phyloP scores from a whole-genome alignment of 2,797 vertebrate species.

The Leptoclinus maculatus region DNA sequence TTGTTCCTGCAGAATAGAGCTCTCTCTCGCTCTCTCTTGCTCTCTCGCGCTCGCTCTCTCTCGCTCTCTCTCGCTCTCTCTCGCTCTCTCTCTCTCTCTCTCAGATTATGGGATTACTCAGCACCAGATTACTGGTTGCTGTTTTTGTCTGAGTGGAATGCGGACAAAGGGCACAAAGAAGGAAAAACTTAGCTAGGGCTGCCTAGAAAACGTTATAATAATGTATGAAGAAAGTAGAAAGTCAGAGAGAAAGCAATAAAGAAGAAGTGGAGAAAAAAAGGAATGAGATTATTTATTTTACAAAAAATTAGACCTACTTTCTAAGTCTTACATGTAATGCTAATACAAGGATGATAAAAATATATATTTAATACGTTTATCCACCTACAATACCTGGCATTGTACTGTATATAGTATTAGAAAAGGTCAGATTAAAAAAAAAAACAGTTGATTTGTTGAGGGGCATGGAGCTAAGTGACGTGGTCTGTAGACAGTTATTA shows the following conservation, averaged over 20 bases:
- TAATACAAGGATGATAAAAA: neutral
- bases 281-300: too few relatives aligned
- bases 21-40: too few relatives aligned
- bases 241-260: neutral
- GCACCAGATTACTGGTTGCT: slow-evolving; percentile 61
- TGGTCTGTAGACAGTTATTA: slow-evolving; percentile 50
- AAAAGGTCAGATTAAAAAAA: neutral
- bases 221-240: neutral
- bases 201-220: neutral
- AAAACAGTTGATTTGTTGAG: slow-evolving; percentile 53
- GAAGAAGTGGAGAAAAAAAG: neutral
- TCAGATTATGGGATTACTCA: slow-evolving; percentile 71
- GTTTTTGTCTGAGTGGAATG: slow-evolving; percentile 46
- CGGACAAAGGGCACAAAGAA: slow-evolving; percentile 18
- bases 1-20: neutral
- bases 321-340: neutral
- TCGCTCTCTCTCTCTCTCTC: too few relatives aligned
- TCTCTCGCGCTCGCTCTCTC: too few relatives aligned
- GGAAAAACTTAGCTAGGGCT: neutral
- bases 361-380: neutral
- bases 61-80: too few relatives aligned
- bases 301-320: neutral
- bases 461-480: slow-evolving; percentile 46
- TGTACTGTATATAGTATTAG: neutral
- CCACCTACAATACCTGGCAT: neutral